These are phyloP conservation scores for Drosophila prostipennis DNA, from an alignment of 2,888 invertebrate species.

Conservation along the genomic window DNA sequence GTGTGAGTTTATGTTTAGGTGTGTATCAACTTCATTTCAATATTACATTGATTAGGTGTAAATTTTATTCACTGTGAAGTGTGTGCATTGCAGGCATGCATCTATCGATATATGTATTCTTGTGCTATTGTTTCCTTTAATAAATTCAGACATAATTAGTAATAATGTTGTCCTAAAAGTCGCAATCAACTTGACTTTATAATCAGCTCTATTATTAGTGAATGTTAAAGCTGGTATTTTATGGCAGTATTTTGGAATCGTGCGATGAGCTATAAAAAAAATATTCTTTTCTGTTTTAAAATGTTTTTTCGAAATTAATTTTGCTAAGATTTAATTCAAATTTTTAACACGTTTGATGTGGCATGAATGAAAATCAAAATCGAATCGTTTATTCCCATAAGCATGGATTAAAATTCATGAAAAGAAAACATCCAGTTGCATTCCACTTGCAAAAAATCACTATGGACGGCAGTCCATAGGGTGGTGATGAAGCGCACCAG, in stretches of 20 bases:
- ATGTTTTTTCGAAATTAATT: no score
- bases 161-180: conserved; percentile 31
- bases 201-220: conserved; percentile 39
- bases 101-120: background rate
- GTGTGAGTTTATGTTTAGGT: background rate
- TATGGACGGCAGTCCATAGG: no score
- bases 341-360: no score
- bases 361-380: no score
- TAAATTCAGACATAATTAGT: conserved; percentile 49
- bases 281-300: no score
- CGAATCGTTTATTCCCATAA: no score
- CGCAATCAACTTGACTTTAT: conserved; percentile 29
- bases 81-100: background rate
- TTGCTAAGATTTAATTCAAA: no score
- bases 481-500: no score
- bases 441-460: conserved; percentile 6
- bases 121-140: conserved; percentile 20
- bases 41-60: conserved; percentile 77
- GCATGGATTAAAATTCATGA: conserved; percentile 8
- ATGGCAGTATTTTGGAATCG: no score
- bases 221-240: background rate
- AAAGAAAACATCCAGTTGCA: background rate
- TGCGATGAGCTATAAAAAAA: no score
- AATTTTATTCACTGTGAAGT: conserved; percentile 65
- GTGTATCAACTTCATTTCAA: conserved; percentile 60